phyloP scores from a whole-genome alignment of 2,888 invertebrate species.

The Ormyrus nitidulus region DNA sequence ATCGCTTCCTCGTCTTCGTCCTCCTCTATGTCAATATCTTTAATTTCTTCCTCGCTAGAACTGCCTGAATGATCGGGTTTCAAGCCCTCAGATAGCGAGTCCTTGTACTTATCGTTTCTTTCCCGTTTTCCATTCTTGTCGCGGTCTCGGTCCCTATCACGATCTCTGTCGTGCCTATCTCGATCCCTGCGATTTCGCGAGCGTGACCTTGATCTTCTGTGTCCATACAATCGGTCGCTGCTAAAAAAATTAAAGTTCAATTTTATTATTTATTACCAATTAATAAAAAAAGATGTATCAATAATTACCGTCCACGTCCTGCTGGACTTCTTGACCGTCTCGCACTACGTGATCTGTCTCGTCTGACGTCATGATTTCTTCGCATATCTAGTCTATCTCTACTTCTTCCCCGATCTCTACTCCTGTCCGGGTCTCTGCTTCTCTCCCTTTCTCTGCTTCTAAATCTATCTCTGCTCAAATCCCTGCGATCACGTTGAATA shows the following conservation, averaged over 20 bases:
- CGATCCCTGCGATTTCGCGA: conserved; percentile 69
- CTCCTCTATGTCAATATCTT: conserved; percentile 86
- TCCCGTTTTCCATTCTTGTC: conserved; percentile 73
- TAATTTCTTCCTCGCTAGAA: conserved; percentile 83
- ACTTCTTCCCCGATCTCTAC: conserved; percentile 73
- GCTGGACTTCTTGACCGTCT: conserved; percentile 71
- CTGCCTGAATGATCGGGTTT: conserved; percentile 81
- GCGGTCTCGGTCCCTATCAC: conserved; percentile 73
- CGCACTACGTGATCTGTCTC: conserved; percentile 69
- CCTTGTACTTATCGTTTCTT: conserved; percentile 80
- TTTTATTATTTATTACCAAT: neutral
- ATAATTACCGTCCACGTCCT: neutral
- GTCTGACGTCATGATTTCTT: conserved; percentile 65
- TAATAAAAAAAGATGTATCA: neutral
- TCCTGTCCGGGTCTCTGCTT: conserved; percentile 67
- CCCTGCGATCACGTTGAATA: conserved; percentile 71
- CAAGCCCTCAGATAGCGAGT: conserved; percentile 88
- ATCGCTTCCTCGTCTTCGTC: conserved; percentile 95
- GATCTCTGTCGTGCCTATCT: conserved; percentile 70
- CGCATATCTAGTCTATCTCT: conserved; percentile 70
- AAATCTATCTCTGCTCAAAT: conserved; percentile 65
- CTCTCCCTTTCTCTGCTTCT: too few relatives aligned
- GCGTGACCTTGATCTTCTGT: conserved; percentile 63
- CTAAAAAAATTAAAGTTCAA: neutral
- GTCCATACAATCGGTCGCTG: conserved; percentile 57